phyloP scores from a whole-genome alignment of 2,888 invertebrate genomes.

The Eucera pruinosa region DNA sequence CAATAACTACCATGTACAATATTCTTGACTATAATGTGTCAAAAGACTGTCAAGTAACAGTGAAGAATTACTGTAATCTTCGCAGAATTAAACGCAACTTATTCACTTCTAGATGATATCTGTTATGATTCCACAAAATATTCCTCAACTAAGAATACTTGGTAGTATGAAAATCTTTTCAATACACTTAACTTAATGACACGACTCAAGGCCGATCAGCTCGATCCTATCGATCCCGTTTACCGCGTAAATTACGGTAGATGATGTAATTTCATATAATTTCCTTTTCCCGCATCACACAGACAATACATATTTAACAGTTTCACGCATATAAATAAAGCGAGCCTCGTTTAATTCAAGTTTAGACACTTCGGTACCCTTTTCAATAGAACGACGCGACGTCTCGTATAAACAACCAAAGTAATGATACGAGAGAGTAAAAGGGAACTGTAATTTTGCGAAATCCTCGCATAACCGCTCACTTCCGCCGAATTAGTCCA shows the following conservation, averaged over 20 bases:
- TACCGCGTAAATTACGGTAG: constrained; percentile 24
- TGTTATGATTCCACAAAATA: no score
- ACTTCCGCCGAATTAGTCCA: constrained; percentile 11
- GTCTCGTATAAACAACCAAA: neutral
- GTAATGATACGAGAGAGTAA: neutral
- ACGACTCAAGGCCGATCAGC: constrained; percentile 8
- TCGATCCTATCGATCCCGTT: neutral
- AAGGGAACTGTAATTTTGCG: constrained; percentile 9
- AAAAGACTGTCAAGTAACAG: no score
- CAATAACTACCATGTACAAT: no score
- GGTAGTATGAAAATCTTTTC: neutral
- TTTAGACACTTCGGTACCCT: neutral
- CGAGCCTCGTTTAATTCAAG: neutral
- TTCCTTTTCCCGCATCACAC: constrained; percentile 8
- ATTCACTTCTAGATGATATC: no score
- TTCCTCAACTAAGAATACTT: neutral
- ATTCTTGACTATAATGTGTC: no score
- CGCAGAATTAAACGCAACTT: no score
- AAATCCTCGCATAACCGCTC: neutral
- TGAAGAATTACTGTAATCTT: no score
- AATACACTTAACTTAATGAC: neutral
- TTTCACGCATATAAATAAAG: constrained; percentile 15
- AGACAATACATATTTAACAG: neutral
- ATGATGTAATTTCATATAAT: constrained; percentile 46
- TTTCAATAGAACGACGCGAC: neutral